Conservation (phyloP, 2,113 vertebrate species). For the Otis tarda region DNA sequence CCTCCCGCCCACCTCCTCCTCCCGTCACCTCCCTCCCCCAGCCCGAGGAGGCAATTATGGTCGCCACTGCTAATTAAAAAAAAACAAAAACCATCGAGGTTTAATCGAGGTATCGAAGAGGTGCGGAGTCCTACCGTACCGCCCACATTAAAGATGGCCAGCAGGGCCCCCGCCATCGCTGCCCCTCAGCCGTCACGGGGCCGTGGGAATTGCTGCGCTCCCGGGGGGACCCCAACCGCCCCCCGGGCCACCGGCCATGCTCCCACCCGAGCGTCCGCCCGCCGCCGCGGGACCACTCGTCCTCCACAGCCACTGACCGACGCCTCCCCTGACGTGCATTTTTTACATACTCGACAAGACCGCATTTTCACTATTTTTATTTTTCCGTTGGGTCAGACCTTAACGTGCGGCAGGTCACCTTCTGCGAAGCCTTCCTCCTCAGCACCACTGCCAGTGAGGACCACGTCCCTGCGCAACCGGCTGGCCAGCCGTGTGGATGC, state of each 20-base stretch:
- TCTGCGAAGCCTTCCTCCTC: not conserved
- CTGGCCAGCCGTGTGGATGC: fast-evolving
- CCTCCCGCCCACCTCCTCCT: not conserved
- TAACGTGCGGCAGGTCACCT: not conserved
- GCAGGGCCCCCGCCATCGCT: not conserved
- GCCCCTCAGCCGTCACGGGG: not conserved
- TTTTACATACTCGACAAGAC: not conserved
- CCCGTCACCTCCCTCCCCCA: not conserved
- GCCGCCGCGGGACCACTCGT: no score
- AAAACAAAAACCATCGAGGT: not conserved
- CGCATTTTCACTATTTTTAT: not conserved
- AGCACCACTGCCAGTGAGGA: not conserved
- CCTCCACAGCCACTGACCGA: not conserved
- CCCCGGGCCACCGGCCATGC: no score
- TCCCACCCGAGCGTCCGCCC: no score
- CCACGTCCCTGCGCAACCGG: no score
- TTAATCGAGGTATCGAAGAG: not conserved
- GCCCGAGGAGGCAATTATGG: not conserved
- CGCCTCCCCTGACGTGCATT: no score
- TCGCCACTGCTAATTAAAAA: not conserved
- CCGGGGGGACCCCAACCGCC: no score
- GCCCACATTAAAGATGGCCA: constrained; percentile 44
- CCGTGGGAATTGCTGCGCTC: not conserved
- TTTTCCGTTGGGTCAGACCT: not conserved
- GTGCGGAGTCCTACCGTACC: not conserved